Base-by-base conservation (phyloP, 2,888 invertebrate genomes). In the Dasypogon diadema region DNA sequence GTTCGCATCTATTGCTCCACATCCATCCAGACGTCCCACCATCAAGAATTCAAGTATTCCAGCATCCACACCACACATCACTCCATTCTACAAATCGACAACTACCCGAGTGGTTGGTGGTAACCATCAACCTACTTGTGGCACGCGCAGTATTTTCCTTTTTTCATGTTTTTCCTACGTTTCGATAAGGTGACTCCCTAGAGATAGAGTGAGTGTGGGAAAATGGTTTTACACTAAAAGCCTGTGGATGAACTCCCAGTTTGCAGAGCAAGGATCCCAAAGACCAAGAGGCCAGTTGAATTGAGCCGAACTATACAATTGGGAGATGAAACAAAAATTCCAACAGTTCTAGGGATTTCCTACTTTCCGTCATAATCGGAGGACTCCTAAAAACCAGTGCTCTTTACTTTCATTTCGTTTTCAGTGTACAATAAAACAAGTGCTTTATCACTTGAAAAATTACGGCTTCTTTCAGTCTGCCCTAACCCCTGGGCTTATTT, bases 381-480 rank as follows among this genome's bases (percentile, higher is more conserved):
- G n/a, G n/a, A 2, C 56, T 24, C n/a, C 12, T 21, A 56, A 56
- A 24, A 24, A 24, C 2, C 2, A 24, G 24, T 46, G 21, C n/a
- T 42, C 2, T 65, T 24, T 65, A 24, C 65, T 65, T 65, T 24
- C 46, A 65, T 46, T 26, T 48, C 65, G 65, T 42, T 42, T 42
- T 42, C 42, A 65, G 48, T 46, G 24, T 46, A 14, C 46, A 65
- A 48, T 65, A 48, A 65, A 42, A 46, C 46, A 46, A 65, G 65
- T 48, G 65, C 46, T 65, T 48, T 48, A 65, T 65, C 46, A 65
- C 65, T 65, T 48, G 65, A 56, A 26, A 46, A 65, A 46, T 51
- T 2, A 18, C 51, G 2, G 3, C 51, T 42, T 12, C 42, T 12
- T 12, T 12, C n/a, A 0, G 12, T 42, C 42, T 42, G 42, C 8